These are phyloP conservation scores for Erpornis zantholeuca DNA, from an alignment of 2,113 vertebrate genomes.

Conservation along the genomic window DNA sequence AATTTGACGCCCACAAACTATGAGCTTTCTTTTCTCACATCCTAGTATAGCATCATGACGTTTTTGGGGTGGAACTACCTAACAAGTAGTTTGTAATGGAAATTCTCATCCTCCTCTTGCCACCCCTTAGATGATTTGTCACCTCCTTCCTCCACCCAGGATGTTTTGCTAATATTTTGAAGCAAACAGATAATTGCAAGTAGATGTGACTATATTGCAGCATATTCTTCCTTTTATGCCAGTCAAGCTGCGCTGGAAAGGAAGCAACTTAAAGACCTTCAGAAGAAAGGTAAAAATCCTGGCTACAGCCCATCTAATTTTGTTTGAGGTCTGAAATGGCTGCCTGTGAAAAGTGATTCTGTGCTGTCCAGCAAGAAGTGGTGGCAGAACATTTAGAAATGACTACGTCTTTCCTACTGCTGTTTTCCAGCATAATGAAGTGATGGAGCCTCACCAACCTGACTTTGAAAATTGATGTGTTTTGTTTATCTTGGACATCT, in stretches of 20 bases:
- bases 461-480: background rate
- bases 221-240: conserved; percentile 31
- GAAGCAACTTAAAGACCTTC: background rate
- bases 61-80: background rate
- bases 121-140: background rate
- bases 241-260: background rate
- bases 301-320: background rate
- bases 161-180: background rate
- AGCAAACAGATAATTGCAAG: background rate
- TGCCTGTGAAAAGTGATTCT: background rate
- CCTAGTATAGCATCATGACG: background rate
- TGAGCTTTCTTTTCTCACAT: background rate
- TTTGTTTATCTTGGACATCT: background rate
- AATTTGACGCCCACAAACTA: background rate
- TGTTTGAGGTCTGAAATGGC: background rate
- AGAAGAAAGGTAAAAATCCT: background rate
- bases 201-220: background rate
- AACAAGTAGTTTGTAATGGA: background rate
- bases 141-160: background rate
- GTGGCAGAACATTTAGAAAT: background rate
- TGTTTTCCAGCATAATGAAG: background rate
- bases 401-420: background rate
- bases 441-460: background rate
- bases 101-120: conserved; percentile 8
- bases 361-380: background rate